A percentile compares a stretch with the other conserved stretches of the same genome.
phyloP scores from a whole-genome alignment of 2,888 invertebrate genomes.

The Acronicta leporina region DNA sequence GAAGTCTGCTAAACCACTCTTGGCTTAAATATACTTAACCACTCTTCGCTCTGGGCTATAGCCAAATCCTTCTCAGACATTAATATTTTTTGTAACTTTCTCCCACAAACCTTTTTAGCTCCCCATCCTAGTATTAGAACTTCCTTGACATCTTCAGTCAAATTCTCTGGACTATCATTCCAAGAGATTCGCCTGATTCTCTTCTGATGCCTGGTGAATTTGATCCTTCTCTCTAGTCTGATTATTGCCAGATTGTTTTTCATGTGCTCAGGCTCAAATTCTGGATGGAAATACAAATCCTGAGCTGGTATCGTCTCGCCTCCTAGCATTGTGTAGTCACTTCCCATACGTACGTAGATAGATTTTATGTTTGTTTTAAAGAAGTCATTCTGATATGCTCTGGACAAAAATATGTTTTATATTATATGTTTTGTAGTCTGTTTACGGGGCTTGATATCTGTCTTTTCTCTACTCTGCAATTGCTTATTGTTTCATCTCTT shows the following conservation, averaged over 20 bases:
- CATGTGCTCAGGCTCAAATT: slow-evolving; percentile 56
- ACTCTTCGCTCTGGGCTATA: too few species aligned
- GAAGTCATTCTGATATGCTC: slow-evolving; percentile 54
- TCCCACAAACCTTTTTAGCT: slow-evolving; percentile 50
- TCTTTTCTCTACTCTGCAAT: too few species aligned
- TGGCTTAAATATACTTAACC: too few species aligned
- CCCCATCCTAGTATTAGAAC: slow-evolving; percentile 71
- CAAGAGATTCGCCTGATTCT: slow-evolving; percentile 60
- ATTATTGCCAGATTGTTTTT: slow-evolving; percentile 65
- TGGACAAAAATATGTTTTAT: slow-evolving; percentile 15
- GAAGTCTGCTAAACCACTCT: too few species aligned
- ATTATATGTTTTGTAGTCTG: too few species aligned
- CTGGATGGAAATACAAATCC: slow-evolving; percentile 62
- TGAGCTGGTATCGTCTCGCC: slow-evolving; percentile 59
- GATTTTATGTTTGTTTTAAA: slow-evolving; percentile 37
- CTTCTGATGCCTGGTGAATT: slow-evolving; percentile 39
- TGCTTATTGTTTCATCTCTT: too few species aligned
- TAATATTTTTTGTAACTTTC: too few species aligned
- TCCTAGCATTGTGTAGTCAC: slow-evolving; percentile 51
- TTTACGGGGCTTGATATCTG: too few species aligned
- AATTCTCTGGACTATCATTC: slow-evolving; percentile 36
- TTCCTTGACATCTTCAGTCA: slow-evolving; percentile 27
- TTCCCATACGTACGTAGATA: slow-evolving; percentile 62
- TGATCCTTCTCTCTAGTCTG: slow-evolving; percentile 43
- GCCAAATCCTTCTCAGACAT: too few species aligned